phyloP scores from a whole-genome alignment of 2,888 invertebrate species.

The Euzetes globulus region DNA sequence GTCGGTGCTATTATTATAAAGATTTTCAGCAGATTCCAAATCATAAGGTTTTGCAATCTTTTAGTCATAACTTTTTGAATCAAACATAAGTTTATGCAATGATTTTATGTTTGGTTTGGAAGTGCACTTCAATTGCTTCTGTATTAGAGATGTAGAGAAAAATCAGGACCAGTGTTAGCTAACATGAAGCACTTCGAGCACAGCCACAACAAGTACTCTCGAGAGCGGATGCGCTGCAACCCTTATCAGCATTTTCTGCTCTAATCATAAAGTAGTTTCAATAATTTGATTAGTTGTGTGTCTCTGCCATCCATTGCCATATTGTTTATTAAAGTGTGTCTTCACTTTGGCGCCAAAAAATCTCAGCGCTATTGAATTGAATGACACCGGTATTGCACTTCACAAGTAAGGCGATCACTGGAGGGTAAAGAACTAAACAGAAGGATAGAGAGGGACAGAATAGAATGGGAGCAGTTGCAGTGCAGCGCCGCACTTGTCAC shows the following conservation, averaged over 20 bases:
- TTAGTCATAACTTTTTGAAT: background rate
- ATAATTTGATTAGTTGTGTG: background rate
- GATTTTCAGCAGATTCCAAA: background rate
- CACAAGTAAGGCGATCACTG: background rate
- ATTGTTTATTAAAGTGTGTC: background rate
- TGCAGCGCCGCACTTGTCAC: background rate
- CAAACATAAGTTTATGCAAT: background rate
- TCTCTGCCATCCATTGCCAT: constrained; percentile 2
- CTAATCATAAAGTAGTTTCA: background rate
- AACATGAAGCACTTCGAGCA: background rate
- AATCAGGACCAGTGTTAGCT: background rate
- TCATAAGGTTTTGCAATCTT: background rate
- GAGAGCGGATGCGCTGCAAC: background rate
- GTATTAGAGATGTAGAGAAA: background rate
- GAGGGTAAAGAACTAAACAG: background rate
- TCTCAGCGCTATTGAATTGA: background rate
- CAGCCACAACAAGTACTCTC: background rate
- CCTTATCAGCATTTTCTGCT: background rate
- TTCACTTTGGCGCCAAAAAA: background rate
- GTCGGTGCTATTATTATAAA: background rate
- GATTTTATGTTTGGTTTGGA: background rate
- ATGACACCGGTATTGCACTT: background rate
- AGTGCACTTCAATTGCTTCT: background rate
- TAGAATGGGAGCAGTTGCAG: background rate
- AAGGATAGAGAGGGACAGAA: background rate